A percentile compares a stretch with the other conserved stretches of the same genome.
phyloP scores from a whole-genome alignment of 92 coral and sea anemone genomes.

The Palythoa grandiflora region DNA sequence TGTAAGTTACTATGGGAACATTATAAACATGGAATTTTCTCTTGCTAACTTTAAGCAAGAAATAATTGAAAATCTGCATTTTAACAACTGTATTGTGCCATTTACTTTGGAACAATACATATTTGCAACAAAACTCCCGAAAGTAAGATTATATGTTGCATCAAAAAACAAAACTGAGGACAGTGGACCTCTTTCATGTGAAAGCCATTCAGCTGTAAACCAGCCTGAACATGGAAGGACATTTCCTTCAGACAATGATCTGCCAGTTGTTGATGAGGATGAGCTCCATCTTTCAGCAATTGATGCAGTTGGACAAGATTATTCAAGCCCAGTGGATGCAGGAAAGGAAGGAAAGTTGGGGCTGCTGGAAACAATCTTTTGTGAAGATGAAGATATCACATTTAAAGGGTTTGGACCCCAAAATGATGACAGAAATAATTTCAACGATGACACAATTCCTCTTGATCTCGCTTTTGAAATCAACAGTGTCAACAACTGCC shows the following conservation, averaged over 20 bases:
- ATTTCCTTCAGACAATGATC: constrained; percentile 18
- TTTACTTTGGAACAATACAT: constrained; percentile 56
- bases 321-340: constrained; percentile 11
- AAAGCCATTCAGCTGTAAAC: constrained; percentile 35
- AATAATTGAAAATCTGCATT: constrained; percentile 19
- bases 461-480: background rate
- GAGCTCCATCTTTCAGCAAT: constrained; percentile 8
- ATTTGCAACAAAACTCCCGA: constrained; percentile 56
- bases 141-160: constrained; percentile 56
- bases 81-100: constrained; percentile 34
- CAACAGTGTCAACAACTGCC: constrained; percentile 1
- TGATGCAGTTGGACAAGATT: constrained; percentile 9
- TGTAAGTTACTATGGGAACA: constrained; percentile 45
- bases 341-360: constrained; percentile 5
- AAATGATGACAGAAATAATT: constrained; percentile 24
- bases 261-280: constrained; percentile 13
- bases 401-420: constrained; percentile 33
- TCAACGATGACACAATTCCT: constrained; percentile 30
- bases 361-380: constrained; percentile 20
- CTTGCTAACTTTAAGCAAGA: constrained; percentile 61
- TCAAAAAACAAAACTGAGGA: constrained; percentile 20
- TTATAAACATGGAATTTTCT: constrained; percentile 44
- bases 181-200: constrained; percentile 27
- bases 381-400: constrained; percentile 30
- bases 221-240: constrained; percentile 19